A percentile compares a stretch with the other conserved stretches of the same genome.
Conservation (phyloP, 1,140 invertebrate genomes). For the Lepidurus packardi region DNA sequence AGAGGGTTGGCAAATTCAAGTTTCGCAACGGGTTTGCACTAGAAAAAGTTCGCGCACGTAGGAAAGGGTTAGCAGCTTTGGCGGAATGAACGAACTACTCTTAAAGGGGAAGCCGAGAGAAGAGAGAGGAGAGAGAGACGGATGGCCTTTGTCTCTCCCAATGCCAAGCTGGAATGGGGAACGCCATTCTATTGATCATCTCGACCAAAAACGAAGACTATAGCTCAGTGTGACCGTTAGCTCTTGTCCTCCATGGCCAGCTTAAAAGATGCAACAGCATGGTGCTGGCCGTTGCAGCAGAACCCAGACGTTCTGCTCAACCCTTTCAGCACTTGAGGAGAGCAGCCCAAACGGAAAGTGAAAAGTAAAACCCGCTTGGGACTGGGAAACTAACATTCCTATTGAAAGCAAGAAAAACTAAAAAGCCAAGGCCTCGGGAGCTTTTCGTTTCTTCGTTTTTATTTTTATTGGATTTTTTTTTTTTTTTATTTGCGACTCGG, state of each 20-base stretch:
- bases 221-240: slow-evolving; percentile 12
- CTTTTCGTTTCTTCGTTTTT: too few relatives aligned
- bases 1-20: not conserved
- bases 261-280: too few relatives aligned
- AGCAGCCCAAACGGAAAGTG: too few relatives aligned
- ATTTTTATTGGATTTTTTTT: too few relatives aligned
- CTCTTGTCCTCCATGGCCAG: not conserved
- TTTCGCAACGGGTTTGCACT: not conserved
- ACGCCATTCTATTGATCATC: slow-evolving; percentile 19
- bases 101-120: not conserved
- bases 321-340: too few relatives aligned
- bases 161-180: not conserved
- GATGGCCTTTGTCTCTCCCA: slow-evolving; percentile 13
- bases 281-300: too few relatives aligned
- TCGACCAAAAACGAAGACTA: not conserved
- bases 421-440: too few relatives aligned
- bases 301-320: too few relatives aligned
- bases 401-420: too few relatives aligned
- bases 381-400: too few relatives aligned
- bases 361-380: too few relatives aligned
- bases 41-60: not conserved
- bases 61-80: not conserved
- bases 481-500: too few relatives aligned
- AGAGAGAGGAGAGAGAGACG: slow-evolving; percentile 5
- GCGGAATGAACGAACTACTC: not conserved